A percentile compares a stretch with the other conserved stretches of the same genome.
These are phyloP conservation scores for Neoseiulus cucumeris DNA, from an alignment of 1,140 invertebrate genomes.

Conservation along the genomic window DNA sequence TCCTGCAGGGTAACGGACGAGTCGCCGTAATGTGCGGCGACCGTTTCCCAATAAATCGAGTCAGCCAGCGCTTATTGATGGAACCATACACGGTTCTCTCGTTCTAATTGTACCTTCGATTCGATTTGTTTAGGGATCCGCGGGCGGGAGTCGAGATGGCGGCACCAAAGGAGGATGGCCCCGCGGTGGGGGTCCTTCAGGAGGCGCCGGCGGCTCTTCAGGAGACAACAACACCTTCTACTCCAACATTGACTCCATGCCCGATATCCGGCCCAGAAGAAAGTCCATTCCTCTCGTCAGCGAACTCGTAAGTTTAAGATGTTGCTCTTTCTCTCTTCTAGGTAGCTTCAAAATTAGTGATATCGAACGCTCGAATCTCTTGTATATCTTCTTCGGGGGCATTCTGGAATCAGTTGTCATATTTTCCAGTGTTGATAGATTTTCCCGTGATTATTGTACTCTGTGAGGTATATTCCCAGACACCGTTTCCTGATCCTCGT, in stretches of 20 bases:
- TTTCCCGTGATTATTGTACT: too few relatives aligned
- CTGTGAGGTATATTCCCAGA: too few relatives aligned
- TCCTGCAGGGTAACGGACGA: too few relatives aligned
- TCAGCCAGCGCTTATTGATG: too few relatives aligned
- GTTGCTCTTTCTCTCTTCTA: conserved; percentile 15
- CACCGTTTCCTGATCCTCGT: too few relatives aligned
- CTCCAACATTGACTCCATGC: conserved; percentile 98
- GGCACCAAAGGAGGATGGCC: neutral
- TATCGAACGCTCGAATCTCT: conserved; percentile 4
- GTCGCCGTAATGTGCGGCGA: too few relatives aligned
- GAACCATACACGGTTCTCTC: too few relatives aligned
- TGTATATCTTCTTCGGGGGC: conserved; percentile 11
- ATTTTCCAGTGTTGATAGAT: neutral
- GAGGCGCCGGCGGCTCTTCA: neutral
- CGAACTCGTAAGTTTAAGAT: conserved; percentile 95
- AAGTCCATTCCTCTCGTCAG: conserved; percentile 96
- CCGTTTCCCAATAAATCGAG: too few relatives aligned
- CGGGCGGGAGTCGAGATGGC: conserved; percentile 2
- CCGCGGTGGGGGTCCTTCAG: neutral
- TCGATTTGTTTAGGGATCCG: neutral
- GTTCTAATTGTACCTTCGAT: too few relatives aligned
- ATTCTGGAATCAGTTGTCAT: neutral
- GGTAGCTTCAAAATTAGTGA: conserved; percentile 15
- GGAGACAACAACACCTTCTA: conserved; percentile 92
- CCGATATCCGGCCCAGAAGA: conserved; percentile 80